Evolutionary conservation across 2,888 invertebrate species (phyloP), one percentile per base, ranked within the genome.

Genomic region (Xanthorhoe spadicearia): DNA sequence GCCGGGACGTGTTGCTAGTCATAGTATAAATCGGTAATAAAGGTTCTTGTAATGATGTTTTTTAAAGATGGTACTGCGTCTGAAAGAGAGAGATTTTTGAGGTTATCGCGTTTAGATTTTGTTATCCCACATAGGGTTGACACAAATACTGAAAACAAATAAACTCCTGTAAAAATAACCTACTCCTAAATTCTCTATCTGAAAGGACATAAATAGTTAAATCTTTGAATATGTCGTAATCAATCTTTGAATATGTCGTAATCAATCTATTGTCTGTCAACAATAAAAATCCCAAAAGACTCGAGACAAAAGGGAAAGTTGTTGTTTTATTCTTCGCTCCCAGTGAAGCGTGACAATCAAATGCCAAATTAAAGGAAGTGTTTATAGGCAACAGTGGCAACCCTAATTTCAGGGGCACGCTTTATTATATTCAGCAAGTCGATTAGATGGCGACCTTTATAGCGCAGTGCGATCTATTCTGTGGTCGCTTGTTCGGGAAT

Each of bases 401-500:
- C 72, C 70, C 63, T 72, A 58, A 61, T 55, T 48, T 60, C 66
- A 19, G 59, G 56, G 63, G 70, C 70, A 38, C 53, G 68, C 62
- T 71, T 68, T 74, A 74, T 66, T 69, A 69, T 70, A 65, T 62
- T 71, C 65, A 53, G 55, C 68, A 73, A 73, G 68, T 73, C 74
- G 69, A 75, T 78, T 75, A 71, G 58, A 66, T 68, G 66, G 52
- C 65, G 74, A 74, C 76, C 74, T 78, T 76, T 73, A 68, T 65
- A 66, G 62, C 64, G 58, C 57, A 52, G 60, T 49, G 60, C 49
- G 28, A 52, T 58, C 54, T 63, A 63, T 63, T 60, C 61, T 61
- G 46, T 57, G 52, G 13, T 38, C 57, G 53, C 66, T 69, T 75
- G 59, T 69, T 73, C 72, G 72, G 73, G 74, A 77, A 78, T 77